Base-by-base conservation (phyloP, 2,888 invertebrate species). In the Platycheirus rosarum region DNA sequence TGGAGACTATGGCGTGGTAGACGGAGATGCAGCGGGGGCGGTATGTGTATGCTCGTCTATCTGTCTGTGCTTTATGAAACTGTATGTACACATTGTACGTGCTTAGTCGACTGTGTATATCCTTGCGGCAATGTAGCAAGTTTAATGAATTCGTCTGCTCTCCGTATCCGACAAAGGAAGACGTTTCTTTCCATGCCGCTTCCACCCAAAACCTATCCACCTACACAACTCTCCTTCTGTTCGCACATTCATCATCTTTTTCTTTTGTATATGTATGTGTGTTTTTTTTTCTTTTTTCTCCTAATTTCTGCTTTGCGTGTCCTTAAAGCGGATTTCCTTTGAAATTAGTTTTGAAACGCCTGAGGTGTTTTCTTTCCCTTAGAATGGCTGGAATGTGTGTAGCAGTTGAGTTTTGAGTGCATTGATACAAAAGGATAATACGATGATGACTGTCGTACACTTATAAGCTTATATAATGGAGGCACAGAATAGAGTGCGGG, bases 291-390 rank as follows among this genome's bases (percentile, higher is more conserved):
- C 29, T 13, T 9, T 42, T 20, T 60, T 62, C 20, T 53, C 23
- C 60, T 71, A 71, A 63, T 71, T 69, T 63, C 46, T 65, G 26
- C 77, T 80, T 71, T 77, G 70, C 71, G 62, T 71, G 77, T 77
- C 77, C 68, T 82, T 82, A 68, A 63, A 82, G 65, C 42, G 82
- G 51, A 82, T 82, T 71, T 71, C 77, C 63, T 82, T 77, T 71
- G 82, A 82, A 82, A 82, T 82, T 82, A 82, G 82, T 77, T 82
- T 77, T 32, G 51, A 60, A 73, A 68, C 68, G 82, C 82, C 68
- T 62, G 44, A 55, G 62, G 77, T 68, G 62, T 62, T 71, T 68
- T 76, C 48, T 29, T 48, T 13, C 48, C 35, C 11, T 55, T 23
- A 26, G 20, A 55, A 37, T 23, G n/a, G n/a, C n/a, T n/a, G 1